phyloP scores from a whole-genome alignment of 2,113 vertebrate species.

The Toxotes jaculatrix region DNA sequence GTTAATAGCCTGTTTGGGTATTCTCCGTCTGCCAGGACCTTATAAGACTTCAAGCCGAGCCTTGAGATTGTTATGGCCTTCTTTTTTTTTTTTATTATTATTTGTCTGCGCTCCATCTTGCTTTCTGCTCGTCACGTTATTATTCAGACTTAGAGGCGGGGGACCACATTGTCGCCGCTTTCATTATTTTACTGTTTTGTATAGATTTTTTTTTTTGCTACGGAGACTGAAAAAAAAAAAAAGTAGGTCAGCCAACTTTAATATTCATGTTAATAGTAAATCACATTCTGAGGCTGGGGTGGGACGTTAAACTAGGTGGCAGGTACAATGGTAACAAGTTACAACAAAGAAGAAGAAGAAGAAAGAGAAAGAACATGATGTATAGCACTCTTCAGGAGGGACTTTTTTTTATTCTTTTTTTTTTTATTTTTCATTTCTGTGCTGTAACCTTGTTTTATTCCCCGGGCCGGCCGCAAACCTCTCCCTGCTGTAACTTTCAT shows the following conservation, averaged over 20 bases:
- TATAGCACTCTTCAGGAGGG: slow-evolving; percentile 24
- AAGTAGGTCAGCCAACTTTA: slow-evolving; percentile 61
- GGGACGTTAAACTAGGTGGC: neutral
- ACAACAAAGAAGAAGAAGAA: slow-evolving; percentile 23
- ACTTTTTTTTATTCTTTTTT: slow-evolving; percentile 3
- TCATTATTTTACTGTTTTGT: slow-evolving; percentile 56
- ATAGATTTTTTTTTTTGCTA: slow-evolving; percentile 35
- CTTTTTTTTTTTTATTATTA: slow-evolving; percentile 19
- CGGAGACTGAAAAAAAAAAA: slow-evolving; percentile 1
- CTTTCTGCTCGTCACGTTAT: slow-evolving; percentile 27
- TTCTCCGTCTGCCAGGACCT: slow-evolving; percentile 41
- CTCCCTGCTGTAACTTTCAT: slow-evolving; percentile 19
- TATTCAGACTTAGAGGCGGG: slow-evolving; percentile 31
- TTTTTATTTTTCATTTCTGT: slow-evolving; percentile 23
- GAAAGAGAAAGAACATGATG: slow-evolving; percentile 11
- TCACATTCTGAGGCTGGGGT: neutral
- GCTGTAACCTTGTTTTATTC: slow-evolving; percentile 34
- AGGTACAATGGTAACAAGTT: slow-evolving; percentile 44
- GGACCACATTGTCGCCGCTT: slow-evolving; percentile 27
- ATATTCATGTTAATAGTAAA: slow-evolving; percentile 63
- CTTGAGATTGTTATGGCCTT: slow-evolving; percentile 16
- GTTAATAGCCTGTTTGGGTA: slow-evolving; percentile 45
- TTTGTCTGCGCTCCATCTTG: slow-evolving; percentile 4
- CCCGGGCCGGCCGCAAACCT: neutral
- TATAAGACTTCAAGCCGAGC: slow-evolving; percentile 34